phyloP scores from a whole-genome alignment of 2,888 invertebrate genomes.

The Cataglyphis cursor region DNA sequence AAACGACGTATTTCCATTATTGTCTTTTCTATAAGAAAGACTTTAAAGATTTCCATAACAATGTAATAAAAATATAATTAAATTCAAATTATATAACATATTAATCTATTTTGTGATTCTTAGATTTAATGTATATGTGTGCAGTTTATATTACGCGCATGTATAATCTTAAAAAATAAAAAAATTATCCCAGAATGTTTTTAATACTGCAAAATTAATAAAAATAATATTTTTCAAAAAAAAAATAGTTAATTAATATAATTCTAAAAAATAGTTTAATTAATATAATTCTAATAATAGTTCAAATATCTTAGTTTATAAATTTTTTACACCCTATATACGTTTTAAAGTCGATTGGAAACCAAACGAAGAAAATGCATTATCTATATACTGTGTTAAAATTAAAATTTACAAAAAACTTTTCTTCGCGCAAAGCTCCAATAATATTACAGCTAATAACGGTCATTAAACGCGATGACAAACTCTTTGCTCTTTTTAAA shows the following conservation, averaged over 20 bases:
- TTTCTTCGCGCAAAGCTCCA: conserved; percentile 31
- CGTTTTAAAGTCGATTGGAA: conserved; percentile 11
- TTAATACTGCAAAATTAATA: neutral
- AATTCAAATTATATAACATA: neutral
- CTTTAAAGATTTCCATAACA: neutral
- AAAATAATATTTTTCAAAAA: conserved; percentile 8
- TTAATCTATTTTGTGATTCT: neutral
- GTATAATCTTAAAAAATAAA: neutral
- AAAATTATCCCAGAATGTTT: neutral
- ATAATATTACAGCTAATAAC: conserved; percentile 63
- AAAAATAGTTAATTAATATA: neutral
- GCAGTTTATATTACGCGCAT: neutral
- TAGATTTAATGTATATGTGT: neutral
- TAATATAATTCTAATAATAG: neutral
- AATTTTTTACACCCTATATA: neutral
- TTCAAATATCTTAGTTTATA: neutral
- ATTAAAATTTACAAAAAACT: conserved; percentile 33
- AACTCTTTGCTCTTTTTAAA: conserved; percentile 32
- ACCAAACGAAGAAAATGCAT: conserved; percentile 7
- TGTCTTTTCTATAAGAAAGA: neutral
- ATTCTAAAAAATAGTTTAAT: neutral
- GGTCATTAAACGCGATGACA: conserved; percentile 36
- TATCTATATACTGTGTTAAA: neutral
- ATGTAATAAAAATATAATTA: neutral
- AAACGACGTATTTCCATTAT: neutral